These are phyloP conservation scores for Tricholaema leucomelas DNA, from an alignment of 2,113 vertebrate genomes.

Conservation along the genomic window DNA sequence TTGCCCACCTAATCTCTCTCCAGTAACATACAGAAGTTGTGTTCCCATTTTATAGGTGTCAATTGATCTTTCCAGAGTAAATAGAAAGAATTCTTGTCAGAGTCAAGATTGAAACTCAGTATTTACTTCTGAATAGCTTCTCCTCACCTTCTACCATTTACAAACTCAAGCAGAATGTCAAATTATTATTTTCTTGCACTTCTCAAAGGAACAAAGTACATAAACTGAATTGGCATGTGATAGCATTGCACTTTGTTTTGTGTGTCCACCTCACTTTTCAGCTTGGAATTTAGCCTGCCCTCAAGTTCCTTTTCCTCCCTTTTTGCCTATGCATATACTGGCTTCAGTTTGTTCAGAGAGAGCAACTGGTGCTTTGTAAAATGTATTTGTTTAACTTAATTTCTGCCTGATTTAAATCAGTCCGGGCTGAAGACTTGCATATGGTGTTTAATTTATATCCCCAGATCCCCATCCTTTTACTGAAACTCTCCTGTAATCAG, in stretches of 20 bases:
- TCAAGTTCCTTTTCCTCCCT: background rate
- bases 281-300: constrained; percentile 44
- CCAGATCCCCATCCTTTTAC: background rate
- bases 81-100: background rate
- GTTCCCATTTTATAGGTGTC: background rate
- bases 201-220: constrained; percentile 35
- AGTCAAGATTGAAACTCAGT: background rate
- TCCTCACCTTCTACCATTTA: background rate
- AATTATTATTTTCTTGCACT: background rate
- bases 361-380: background rate
- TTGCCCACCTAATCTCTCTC: background rate
- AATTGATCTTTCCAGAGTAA: background rate
- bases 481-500: background rate
- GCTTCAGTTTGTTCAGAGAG: background rate
- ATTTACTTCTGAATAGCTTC: background rate
- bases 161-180: background rate
- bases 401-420: background rate
- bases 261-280: constrained; percentile 35
- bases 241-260: constrained; percentile 42
- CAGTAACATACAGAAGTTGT: background rate
- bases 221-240: background rate
- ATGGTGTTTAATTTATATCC: background rate
- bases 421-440: background rate
- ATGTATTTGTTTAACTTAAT: background rate
- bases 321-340: background rate